phyloP scores from a whole-genome alignment of 64 coral and sea anemone genomes.

The Dendronephthya gigantea region DNA sequence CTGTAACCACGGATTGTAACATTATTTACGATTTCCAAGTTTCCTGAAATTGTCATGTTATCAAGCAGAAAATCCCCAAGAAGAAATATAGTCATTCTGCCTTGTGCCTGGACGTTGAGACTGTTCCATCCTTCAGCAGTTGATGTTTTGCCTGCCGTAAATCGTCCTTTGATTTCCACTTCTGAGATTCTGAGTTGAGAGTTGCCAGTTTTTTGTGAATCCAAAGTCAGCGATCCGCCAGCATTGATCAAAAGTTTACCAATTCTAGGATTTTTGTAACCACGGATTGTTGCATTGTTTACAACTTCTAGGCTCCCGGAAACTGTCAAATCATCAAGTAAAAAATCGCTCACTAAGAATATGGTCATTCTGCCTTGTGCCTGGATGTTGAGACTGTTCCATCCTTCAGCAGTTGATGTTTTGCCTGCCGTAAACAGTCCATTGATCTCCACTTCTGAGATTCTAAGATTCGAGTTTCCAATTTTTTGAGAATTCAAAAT shows the following conservation, averaged over 20 bases:
- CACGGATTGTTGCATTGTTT: not conserved
- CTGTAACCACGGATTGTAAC: not conserved
- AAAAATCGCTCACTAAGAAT: not conserved
- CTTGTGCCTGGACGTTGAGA: not conserved
- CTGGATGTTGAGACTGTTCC: not conserved
- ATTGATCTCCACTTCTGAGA: not conserved
- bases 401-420: not conserved
- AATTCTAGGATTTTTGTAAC: not conserved
- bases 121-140: not conserved
- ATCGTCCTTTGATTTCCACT: not conserved
- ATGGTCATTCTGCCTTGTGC: not conserved
- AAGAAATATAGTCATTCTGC: not conserved
- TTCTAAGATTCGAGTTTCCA: not conserved
- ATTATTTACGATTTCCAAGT: not conserved
- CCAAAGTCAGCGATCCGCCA: not conserved
- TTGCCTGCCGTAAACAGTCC: not conserved
- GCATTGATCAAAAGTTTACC: not conserved
- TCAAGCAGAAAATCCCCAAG: not conserved
- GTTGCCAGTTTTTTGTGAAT: not conserved
- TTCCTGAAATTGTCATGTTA: not conserved
- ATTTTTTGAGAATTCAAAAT: not conserved
- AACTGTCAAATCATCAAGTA: not conserved
- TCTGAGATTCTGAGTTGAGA: not conserved
- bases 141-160: not conserved
- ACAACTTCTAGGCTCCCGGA: not conserved